Evolutionary conservation across 2,797 vertebrate species (phyloP).

Genomic region (Phrynocephalus forsythii): DNA sequence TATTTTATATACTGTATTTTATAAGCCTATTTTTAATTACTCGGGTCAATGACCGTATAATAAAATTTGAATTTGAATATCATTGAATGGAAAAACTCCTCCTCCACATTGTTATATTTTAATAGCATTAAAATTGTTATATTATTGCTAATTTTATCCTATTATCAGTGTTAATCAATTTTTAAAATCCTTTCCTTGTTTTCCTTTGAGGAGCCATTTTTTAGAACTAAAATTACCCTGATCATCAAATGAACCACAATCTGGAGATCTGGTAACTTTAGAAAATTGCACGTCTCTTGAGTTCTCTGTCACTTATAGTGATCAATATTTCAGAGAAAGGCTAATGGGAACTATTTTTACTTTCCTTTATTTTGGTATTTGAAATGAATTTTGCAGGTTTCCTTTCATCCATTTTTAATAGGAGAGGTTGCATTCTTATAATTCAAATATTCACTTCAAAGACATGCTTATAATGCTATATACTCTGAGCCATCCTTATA

Average conservation of each 20-base stretch:
- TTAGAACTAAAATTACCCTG: slow-evolving; percentile 5
- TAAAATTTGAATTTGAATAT: background rate
- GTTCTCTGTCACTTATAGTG: slow-evolving; percentile 38
- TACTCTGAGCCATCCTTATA: background rate
- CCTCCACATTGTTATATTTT: too few relatives aligned
- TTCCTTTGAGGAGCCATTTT: background rate
- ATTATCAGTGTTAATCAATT: background rate
- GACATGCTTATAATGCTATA: slow-evolving; percentile 21
- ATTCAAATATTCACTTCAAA: slow-evolving; percentile 40
- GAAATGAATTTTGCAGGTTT: slow-evolving; percentile 50
- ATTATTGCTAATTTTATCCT: background rate
- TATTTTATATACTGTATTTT: too few relatives aligned
- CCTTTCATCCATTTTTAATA: slow-evolving; percentile 48
- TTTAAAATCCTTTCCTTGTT: background rate
- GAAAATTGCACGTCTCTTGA: slow-evolving; percentile 38
- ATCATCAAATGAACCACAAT: slow-evolving; percentile 16
- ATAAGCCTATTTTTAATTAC: too few relatives aligned
- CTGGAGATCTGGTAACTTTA: slow-evolving; percentile 33
- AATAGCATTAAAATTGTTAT: too few relatives aligned
- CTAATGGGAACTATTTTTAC: slow-evolving; percentile 49
- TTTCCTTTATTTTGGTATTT: slow-evolving; percentile 52
- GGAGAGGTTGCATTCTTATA: slow-evolving; percentile 40
- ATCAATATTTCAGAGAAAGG: slow-evolving; percentile 45
- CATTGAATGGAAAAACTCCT: background rate
- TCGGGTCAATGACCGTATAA: too few relatives aligned